Base-by-base conservation (phyloP, 2,113 vertebrate species). In the Pseudois nayaur region DNA sequence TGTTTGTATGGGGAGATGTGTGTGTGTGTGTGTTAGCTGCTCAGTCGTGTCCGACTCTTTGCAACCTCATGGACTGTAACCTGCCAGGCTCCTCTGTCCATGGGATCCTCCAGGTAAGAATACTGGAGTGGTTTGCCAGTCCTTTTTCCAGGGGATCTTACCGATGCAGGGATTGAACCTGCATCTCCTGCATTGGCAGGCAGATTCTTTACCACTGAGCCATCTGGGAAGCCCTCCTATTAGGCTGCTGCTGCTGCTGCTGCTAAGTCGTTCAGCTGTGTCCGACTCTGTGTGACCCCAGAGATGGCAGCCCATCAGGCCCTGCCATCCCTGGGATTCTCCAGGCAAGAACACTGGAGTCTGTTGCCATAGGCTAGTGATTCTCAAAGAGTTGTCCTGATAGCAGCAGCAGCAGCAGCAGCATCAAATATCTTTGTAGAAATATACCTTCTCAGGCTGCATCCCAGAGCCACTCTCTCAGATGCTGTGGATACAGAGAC, bases 111-210 rank as follows among this genome's bases (percentile, higher is more conserved):
- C 40, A 76, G 71, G 71, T 23, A 76, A 76, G 71, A 76, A 43
- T 43, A 27, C 71, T 43, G 1, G 40, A 27, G 40, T 76, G 71
- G 12, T 13, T 76, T 76, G 36, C 40, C 71, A 43, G 21, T 43
- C 23, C 12, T 13, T 76, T 43, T 6, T 76, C 71, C 71, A 76
- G 23, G 40, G 40, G 6, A 76, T 43, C 71, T 43, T 43, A 25
- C 23, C 0, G 0, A 76, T 1, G 0, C 23, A 43, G 23, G 23
- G 40, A 27, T 3, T 40, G 19, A 27, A 76, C 21, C 71, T 76
- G 3, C 1, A 0, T 76, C 5, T 76, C 6, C 40, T 43, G 71
- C 40, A 7, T 15, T 43, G 71, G 71, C 71, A 76, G 11, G 71
- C 21, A 76, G 71, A 76, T 43, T 76, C 71, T 25, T 76, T 27